phyloP scores from a whole-genome alignment of 2,888 invertebrate genomes.

The Tachina grossa region DNA sequence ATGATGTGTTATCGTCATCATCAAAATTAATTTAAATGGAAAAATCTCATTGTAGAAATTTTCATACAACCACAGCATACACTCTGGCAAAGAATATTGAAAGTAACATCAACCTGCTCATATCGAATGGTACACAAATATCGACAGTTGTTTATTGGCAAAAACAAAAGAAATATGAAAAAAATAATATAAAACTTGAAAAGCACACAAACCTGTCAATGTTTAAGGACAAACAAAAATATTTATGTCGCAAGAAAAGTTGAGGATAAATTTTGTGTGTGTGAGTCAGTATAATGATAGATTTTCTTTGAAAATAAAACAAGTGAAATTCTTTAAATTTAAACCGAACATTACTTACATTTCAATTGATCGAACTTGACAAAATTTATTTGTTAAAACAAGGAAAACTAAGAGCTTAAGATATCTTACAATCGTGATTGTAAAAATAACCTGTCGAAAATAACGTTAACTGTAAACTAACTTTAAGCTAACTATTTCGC shows the following conservation, averaged over 20 bases:
- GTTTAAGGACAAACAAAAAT: not conserved
- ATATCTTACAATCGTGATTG: no score
- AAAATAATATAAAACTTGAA: not conserved
- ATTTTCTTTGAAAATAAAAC: not conserved
- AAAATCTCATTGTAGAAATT: not conserved
- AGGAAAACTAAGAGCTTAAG: no score
- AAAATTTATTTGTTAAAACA: no score
- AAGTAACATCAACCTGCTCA: not conserved
- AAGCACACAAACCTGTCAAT: slow-evolving; percentile 12
- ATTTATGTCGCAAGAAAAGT: not conserved
- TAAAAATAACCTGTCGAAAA: no score
- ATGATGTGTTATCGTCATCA: slow-evolving; percentile 30
- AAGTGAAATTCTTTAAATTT: not conserved
- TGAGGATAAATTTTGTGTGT: not conserved
- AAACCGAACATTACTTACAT: not conserved
- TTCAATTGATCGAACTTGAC: not conserved
- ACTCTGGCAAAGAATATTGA: not conserved
- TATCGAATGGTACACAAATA: not conserved
- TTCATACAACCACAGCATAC: not conserved
- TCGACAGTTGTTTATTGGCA: not conserved
- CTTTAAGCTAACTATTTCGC: no score
- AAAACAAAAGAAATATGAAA: not conserved
- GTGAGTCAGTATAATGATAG: not conserved
- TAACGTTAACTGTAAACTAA: no score
- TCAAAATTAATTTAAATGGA: not conserved